These are phyloP conservation scores for Corvus moneduloides DNA, from an alignment of 2,113 vertebrate genomes.

Conservation along the genomic window DNA sequence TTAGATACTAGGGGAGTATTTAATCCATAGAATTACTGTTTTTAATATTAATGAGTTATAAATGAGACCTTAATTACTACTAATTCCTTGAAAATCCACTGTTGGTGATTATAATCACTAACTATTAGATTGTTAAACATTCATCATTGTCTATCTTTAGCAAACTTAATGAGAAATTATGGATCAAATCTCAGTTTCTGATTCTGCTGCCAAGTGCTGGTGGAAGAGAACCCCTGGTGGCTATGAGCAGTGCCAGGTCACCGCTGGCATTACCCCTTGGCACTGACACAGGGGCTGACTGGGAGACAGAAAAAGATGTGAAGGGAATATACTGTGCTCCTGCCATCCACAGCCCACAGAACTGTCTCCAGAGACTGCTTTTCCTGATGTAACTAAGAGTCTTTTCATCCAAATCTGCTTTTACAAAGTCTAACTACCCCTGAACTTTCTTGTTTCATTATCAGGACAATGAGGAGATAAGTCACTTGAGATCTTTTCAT, in stretches of 20 bases:
- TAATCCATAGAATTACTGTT: slow-evolving; percentile 33
- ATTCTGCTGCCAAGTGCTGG: neutral
- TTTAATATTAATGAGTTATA: slow-evolving; percentile 56
- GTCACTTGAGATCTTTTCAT: neutral
- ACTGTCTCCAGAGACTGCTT: neutral
- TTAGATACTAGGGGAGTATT: neutral
- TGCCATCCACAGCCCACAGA: neutral
- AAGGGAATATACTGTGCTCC: neutral
- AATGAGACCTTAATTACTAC: slow-evolving; percentile 58
- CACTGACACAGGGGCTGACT: neutral
- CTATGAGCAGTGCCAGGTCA: neutral
- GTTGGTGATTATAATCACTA: slow-evolving; percentile 39
- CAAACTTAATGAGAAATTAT: slow-evolving; percentile 35
- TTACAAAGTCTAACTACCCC: neutral
- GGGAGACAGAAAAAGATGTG: neutral
- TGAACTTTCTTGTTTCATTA: neutral
- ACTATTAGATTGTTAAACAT: slow-evolving; percentile 35
- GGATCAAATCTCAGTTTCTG: neutral
- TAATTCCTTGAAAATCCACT: slow-evolving; percentile 62
- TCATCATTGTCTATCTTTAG: slow-evolving; percentile 36
- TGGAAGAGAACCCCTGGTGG: neutral
- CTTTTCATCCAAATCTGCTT: neutral
- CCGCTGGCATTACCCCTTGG: rapidly evolving
- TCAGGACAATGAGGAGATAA: neutral
- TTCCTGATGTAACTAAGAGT: neutral